Conservation (phyloP, 2,888 invertebrate species). For the Anarsia innoxiella region DNA sequence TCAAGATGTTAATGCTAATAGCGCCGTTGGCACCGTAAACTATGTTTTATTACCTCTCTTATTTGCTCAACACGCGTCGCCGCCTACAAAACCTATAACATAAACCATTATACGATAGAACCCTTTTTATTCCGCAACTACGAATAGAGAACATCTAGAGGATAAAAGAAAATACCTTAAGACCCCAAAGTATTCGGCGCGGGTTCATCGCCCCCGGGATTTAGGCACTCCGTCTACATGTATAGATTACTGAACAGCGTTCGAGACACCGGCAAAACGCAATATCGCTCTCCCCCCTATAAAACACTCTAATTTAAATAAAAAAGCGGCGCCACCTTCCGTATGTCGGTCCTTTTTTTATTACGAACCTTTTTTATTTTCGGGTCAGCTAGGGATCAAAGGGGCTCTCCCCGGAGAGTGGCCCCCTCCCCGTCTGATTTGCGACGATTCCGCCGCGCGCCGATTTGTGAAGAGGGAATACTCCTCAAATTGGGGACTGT, state of each 20-base stretch:
- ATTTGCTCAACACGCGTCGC: conserved; percentile 15
- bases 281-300: conserved; percentile 73
- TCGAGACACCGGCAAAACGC: conserved; percentile 68
- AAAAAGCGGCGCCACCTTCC: conserved; percentile 75
- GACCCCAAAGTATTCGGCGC: conserved; percentile 42
- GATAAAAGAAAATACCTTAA: conserved; percentile 42
- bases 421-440: conserved; percentile 56
- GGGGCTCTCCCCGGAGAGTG: conserved; percentile 65
- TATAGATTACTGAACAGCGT: conserved; percentile 58
- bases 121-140: conserved; percentile 29
- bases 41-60: conserved; percentile 19
- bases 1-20: conserved; percentile 14
- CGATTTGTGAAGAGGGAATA: conserved; percentile 73
- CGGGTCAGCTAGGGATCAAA: conserved; percentile 75
- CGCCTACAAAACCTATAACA: conserved; percentile 25
- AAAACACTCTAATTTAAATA: conserved; percentile 76
- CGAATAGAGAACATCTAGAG: conserved; percentile 33
- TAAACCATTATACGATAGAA: conserved; percentile 19
- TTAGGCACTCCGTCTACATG: conserved; percentile 37
- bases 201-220: conserved; percentile 51
- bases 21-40: conserved; percentile 9
- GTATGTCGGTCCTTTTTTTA: conserved; percentile 74
- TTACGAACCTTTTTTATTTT: conserved; percentile 75
- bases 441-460: conserved; percentile 64
- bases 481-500: conserved; percentile 65